phyloP scores from a whole-genome alignment of 92 coral and sea anemone species.

The Phenganax subtilis region DNA sequence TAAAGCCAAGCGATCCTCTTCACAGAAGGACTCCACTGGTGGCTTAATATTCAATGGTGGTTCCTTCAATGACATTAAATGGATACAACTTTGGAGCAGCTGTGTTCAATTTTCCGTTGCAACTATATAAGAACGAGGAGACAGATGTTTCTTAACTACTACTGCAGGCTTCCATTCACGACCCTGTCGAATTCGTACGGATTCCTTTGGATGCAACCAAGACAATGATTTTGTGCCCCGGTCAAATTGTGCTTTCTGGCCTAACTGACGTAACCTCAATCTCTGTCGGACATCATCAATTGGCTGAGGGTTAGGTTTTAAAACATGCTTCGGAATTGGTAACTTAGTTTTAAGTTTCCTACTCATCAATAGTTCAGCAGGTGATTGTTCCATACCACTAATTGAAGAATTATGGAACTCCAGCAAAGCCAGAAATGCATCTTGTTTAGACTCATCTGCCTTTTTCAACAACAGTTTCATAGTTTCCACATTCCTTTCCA shows the following conservation, averaged over 20 bases:
- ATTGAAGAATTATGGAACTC: conserved; percentile 45
- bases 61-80: conserved; percentile 28
- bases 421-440: conserved; percentile 47
- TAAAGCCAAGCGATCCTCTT: not conserved
- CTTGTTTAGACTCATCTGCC: conserved; percentile 42
- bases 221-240: conserved; percentile 32
- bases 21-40: conserved; percentile 22
- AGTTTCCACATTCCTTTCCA: conserved; percentile 43
- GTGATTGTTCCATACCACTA: conserved; percentile 47
- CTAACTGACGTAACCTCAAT: conserved; percentile 27
- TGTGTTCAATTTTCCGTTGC: conserved; percentile 33
- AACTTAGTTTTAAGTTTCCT: conserved; percentile 46
- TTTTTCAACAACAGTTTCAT: conserved; percentile 39
- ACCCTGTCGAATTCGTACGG: conserved; percentile 37
- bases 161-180: conserved; percentile 38
- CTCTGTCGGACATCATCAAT: conserved; percentile 24
- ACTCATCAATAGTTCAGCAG: conserved; percentile 43
- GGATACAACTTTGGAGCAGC: conserved; percentile 40
- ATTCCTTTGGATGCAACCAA: conserved; percentile 26
- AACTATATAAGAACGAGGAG: conserved; percentile 41
- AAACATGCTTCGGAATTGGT: conserved; percentile 42
- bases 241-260: conserved; percentile 38
- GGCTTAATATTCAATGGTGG: conserved; percentile 3
- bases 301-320: conserved; percentile 8
- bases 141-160: conserved; percentile 28